Base-by-base conservation (phyloP, 2,888 invertebrate species). In the Linyphia triangularis region DNA sequence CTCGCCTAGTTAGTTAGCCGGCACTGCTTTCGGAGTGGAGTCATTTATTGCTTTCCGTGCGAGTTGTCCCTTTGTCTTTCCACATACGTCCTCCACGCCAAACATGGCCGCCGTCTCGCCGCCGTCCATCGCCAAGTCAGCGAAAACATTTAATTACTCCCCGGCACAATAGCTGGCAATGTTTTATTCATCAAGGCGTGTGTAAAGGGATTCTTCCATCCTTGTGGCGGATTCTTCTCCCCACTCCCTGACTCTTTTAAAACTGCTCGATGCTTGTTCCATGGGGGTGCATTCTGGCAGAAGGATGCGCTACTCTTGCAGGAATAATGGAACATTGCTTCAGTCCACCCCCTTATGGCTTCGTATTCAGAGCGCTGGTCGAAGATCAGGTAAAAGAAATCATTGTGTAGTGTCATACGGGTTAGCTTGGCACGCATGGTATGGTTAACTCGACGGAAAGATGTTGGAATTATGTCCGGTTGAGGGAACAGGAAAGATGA, bases 111-210 rank as follows among this genome's bases (percentile, higher is more conserved):
- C 77, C 77, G 82, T 77, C 86, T 51, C 63, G 86, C 72, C 86
- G 86, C 73, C 86, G 86, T 73, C 88, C 88, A 88, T 83, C 70
- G 81, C 81, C 86, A 88, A 88, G 88, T 88, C 88, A 88, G 88
- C 88, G 88, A 88, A 88, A 88, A 88, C 88, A 88, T 88, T 88
- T 88, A 88, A 88, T 88, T 88, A 88, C 88, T 88, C 69, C 69
- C 79, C 79, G 59, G 70, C 77, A 88, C 88, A 88, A 88, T 88
- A 69, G 82, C 67, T 69, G 75, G 22, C 69, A 70, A 88, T 88
- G 88, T 88, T 88, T 88, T 88, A 88, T 88, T 88, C 88, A 88
- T 88, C 75, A 82, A 61, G 63, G 43, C 51, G 26, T 16, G 33
- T 10, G 26, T 16, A 43, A n/a, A n/a, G 67, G 51, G 51, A 51